Percentiles rank a stretch among this genome's conserved stretches.
Evolutionary conservation across 2,888 invertebrate species (phyloP).

Genomic region (Acanthosepion esculentum): DNA sequence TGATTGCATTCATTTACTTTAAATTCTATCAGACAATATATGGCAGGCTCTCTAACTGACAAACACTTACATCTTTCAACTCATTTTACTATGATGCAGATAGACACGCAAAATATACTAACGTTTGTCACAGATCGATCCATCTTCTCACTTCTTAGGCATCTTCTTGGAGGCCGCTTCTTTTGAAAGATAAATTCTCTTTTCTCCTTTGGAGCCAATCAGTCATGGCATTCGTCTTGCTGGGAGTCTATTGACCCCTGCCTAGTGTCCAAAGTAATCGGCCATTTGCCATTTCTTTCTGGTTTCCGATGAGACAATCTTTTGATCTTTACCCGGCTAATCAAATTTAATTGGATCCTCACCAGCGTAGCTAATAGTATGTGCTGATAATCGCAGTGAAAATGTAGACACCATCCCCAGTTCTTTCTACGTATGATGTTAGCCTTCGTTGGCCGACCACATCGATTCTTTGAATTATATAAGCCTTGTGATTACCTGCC

Average conservation of each 20-base stretch:
- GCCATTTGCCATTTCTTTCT: neutral
- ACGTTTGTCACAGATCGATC: neutral
- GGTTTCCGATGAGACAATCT: neutral
- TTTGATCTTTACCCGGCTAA: neutral
- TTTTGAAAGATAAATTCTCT: neutral
- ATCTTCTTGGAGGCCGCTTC: neutral
- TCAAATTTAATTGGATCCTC: constrained; percentile 33
- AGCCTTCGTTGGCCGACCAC: neutral
- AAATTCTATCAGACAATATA: too few relatives aligned
- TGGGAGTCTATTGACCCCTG: neutral
- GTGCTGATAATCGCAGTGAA: neutral
- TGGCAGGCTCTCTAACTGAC: too few relatives aligned
- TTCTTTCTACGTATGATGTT: neutral
- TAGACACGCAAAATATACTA: too few relatives aligned
- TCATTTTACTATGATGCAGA: too few relatives aligned
- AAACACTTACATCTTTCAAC: too few relatives aligned
- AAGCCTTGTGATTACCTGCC: neutral
- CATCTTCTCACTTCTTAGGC: neutral
- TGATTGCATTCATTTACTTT: too few relatives aligned
- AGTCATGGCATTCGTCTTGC: neutral
- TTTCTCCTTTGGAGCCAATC: neutral
- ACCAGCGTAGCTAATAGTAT: neutral
- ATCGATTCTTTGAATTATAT: neutral
- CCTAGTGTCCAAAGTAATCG: neutral
- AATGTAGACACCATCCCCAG: neutral